Percentiles rank a stretch among this genome's conserved stretches.
Conservation (phyloP, 2,797 vertebrate genomes). For the Pterois miles region DNA sequence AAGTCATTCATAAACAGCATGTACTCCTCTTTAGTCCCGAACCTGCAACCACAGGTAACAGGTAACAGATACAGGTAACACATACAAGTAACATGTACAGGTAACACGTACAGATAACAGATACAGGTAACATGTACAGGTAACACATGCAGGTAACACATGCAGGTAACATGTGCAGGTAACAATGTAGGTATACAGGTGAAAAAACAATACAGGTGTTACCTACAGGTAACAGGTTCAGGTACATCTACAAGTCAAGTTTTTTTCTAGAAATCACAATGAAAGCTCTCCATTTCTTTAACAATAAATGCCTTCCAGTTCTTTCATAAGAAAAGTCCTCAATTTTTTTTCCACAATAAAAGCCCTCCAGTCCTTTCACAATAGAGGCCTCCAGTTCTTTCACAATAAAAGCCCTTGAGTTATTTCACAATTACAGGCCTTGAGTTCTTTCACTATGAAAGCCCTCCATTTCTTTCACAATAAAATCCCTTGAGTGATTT, state of each 20-base stretch:
- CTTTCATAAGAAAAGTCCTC: not conserved
- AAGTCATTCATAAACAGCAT: slow-evolving; percentile 99
- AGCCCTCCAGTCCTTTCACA: not conserved
- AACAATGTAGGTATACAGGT: not conserved
- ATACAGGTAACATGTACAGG: not conserved
- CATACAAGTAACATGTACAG: not conserved
- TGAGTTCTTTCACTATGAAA: slow-evolving; percentile 6
- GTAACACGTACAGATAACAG: not conserved
- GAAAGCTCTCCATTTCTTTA: not conserved
- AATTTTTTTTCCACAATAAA: too few species aligned
- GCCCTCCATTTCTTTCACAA: not conserved
- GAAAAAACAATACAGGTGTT: not conserved
- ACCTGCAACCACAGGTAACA: slow-evolving; percentile 78
- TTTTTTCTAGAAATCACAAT: not conserved
- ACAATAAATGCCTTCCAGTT: not conserved
- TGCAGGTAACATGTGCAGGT: not conserved
- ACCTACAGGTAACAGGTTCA: not conserved
- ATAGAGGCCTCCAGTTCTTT: too few species aligned
- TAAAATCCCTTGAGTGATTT: not conserved
- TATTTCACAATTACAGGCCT: not conserved
- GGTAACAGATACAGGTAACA: not conserved
- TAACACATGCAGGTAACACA: not conserved
- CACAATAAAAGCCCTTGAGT: too few species aligned
- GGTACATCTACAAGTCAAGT: not conserved
- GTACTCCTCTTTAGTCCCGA: slow-evolving; percentile 97